Base-by-base conservation (phyloP, 1,140 invertebrate genomes). In the Apis dorsata region DNA sequence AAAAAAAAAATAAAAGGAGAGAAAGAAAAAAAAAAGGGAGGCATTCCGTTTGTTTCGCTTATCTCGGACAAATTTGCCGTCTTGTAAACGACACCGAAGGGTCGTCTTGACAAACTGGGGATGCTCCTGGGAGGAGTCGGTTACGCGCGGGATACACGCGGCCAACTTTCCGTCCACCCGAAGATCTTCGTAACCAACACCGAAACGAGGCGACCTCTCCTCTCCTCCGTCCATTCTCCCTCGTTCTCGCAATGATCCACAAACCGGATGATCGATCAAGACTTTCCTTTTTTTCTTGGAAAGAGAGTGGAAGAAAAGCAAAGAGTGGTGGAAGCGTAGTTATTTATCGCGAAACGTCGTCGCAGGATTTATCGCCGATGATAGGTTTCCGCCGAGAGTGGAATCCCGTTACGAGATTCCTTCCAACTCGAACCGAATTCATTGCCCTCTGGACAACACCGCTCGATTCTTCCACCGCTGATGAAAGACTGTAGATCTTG, bases 31-130 rank as follows among this genome's bases (percentile, higher is more conserved):
- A 19, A 5, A 21, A 44, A 4, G 10, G 11, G 19, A 44, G 17
- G 19, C 86, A 85, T 86, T 83, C 87, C 90, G 91, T 90, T 93
- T 93, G 92, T 93, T 93, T 93, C 93, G 91, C 92, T 93, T 93
- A 92, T 93, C 92, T 91, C 88, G 90, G 92, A 93, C 92, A 93
- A 93, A 93, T 93, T 93, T 92, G 93, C 92, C 91, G 92, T 93
- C 92, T 93, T 92, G 93, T 93, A 93, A 93, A 86, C 91, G 91
- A 93, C 90, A 93, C 92, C 92, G 84, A 82, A 93, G 92, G 93
- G 93, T 92, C 91, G 89, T 75, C 89, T 91, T 91, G 91, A 92
- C 91, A 91, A 92, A 91, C 90, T 88, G 84, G 87, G 89, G 88
- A 24, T 87, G 86, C 86, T 92, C 71, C 84, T 78, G 83, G 81